Percentiles rank a stretch among this genome's conserved stretches.
phyloP scores from a whole-genome alignment of 2,113 vertebrate species.

The Opisthocomus hoazin region DNA sequence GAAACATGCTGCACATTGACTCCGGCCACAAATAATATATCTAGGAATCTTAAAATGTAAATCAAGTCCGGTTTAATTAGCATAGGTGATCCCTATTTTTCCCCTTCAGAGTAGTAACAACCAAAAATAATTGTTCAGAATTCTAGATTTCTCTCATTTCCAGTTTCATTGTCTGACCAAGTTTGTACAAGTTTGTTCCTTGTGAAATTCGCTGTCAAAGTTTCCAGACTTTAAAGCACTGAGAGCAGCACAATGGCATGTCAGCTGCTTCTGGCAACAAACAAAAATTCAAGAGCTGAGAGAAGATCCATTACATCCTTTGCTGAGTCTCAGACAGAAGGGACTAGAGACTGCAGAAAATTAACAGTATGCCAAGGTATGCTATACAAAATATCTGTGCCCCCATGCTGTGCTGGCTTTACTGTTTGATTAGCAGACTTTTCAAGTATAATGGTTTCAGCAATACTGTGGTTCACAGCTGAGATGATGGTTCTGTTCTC shows the following conservation, averaged over 20 bases:
- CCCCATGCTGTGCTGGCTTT: background rate
- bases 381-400: background rate
- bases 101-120: background rate
- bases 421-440: background rate
- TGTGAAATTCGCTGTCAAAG: background rate
- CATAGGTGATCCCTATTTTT: background rate
- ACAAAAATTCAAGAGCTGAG: background rate
- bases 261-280: background rate
- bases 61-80: background rate
- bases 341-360: background rate
- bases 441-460: background rate
- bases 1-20: background rate
- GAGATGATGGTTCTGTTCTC: background rate
- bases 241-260: background rate
- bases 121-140: background rate
- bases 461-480: background rate
- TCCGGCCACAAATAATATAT: background rate
- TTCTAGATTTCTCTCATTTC: background rate
- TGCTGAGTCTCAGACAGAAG: background rate
- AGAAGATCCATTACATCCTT: background rate
- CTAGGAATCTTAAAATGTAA: background rate
- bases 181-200: background rate
- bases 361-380: background rate
- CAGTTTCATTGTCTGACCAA: background rate
- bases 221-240: background rate